Evolutionary conservation across 2,113 vertebrate species (phyloP).

Genomic region (Catharus minimus): DNA sequence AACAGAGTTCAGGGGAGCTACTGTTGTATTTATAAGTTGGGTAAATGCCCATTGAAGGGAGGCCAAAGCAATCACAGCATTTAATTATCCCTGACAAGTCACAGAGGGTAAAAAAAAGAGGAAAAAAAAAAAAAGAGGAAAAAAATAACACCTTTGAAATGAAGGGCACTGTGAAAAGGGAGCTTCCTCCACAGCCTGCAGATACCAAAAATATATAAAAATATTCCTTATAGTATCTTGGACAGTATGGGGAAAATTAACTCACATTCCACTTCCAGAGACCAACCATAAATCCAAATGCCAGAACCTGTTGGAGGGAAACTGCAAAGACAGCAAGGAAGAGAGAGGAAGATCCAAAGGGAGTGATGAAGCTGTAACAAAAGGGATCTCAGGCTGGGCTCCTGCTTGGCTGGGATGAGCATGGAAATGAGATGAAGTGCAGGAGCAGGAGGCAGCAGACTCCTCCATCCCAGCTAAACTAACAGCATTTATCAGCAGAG

Average conservation of each 20-base stretch:
- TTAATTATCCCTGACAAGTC: background rate
- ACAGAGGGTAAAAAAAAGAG: background rate
- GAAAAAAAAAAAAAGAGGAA: background rate
- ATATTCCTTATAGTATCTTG: background rate
- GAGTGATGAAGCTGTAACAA: background rate
- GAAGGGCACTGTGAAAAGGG: background rate
- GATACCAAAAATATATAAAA: background rate
- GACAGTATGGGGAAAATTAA: background rate
- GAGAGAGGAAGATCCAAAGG: background rate
- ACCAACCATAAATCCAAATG: background rate
- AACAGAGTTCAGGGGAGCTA: background rate
- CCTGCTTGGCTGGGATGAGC: background rate
- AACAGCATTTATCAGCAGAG: background rate
- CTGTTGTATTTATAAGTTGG: background rate
- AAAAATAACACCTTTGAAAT: background rate
- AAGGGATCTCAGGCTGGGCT: background rate
- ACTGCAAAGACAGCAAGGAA: background rate
- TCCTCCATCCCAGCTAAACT: background rate
- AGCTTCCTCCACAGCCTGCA: background rate
- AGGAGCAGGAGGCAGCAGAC: background rate
- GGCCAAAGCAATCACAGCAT: background rate
- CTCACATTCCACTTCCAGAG: background rate
- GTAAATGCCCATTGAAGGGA: background rate
- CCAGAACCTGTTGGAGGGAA: background rate
- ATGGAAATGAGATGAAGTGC: background rate